Percentiles rank a stretch among this genome's conserved stretches.
Conservation (phyloP, 2,113 vertebrate species). For the Brienomyrus brachyistius region DNA sequence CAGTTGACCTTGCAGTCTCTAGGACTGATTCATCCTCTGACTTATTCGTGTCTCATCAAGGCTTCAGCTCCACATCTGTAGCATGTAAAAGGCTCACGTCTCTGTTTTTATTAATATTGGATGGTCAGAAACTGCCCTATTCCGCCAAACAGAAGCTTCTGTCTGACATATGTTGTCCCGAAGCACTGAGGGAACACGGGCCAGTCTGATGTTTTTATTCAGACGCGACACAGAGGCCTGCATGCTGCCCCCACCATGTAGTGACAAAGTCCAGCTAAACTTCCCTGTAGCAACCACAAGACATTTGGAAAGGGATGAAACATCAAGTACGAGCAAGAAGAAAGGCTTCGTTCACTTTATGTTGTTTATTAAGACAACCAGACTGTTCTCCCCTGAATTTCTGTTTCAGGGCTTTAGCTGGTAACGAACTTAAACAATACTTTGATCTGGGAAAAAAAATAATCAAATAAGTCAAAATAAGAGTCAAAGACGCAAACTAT, state of each 20-base stretch:
- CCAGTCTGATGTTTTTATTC: background rate
- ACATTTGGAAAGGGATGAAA: background rate
- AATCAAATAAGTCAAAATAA: background rate
- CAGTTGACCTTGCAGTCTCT: background rate
- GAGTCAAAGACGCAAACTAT: background rate
- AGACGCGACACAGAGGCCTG: background rate
- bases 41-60: background rate
- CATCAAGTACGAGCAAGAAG: background rate
- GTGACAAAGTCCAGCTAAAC: constrained; percentile 2
- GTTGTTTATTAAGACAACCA: background rate
- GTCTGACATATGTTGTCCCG: background rate
- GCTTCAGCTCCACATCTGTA: background rate
- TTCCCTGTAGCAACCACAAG: background rate
- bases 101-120: background rate
- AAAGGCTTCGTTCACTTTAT: background rate
- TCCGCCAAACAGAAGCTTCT: background rate
- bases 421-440: background rate
- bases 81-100: background rate
- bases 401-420: background rate
- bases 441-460: background rate
- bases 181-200: background rate
- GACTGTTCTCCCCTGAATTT: background rate
- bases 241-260: background rate
- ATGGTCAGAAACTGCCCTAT: background rate
- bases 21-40: background rate